Evolutionary conservation across 2,888 invertebrate species (phyloP), one percentile per base, ranked within the genome.

Genomic region (Cephalotes varians): DNA sequence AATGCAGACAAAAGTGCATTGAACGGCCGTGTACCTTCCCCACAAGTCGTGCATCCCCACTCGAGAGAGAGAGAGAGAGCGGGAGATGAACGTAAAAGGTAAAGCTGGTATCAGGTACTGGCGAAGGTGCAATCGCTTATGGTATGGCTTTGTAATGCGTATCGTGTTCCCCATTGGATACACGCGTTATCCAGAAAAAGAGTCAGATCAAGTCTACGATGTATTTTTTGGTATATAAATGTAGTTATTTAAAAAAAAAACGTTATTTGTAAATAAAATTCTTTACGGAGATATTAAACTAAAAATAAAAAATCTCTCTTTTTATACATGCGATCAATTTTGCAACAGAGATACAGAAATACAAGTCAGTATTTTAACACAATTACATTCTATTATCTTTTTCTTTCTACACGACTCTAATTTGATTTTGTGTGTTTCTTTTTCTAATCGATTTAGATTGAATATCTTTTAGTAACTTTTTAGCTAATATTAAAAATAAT

Each of bases 1-100:
- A 34, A 96, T 88, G 83, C 87, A 86, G 82, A 83, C 90, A 88
- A 90, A 90, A 89, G 88, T 83, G 90, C 85, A 89, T 91, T 89
- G 88, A 86, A 71, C 86, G 86, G 86, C 64, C 85, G 86, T 87
- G 83, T 85, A 91, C 86, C 71, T 65, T 80, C 83, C 83, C 86
- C 85, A 86, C 89, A 84, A 90, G 51, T 28, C 28, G 12, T 37
- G 15, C n/a, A 76, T 76, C 90, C 91, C 90, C 91, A 90, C 91
- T 90, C 87, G 83, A 56, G 34, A 88, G 65, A 85, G 86, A 81
- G 87, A 12, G 44, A 47, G 77, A 88, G 65, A 85, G 86, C 82
- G 87, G 18, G 44, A 47, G 77, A 89, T 83, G 88, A 85, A 91
- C 92, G 90, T 92, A 92, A 90, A 93, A 92, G 93, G 93, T 85